These are phyloP conservation scores for Apistogramma diplotaenia DNA, from an alignment of 2,113 vertebrate genomes.

Conservation along the genomic window DNA sequence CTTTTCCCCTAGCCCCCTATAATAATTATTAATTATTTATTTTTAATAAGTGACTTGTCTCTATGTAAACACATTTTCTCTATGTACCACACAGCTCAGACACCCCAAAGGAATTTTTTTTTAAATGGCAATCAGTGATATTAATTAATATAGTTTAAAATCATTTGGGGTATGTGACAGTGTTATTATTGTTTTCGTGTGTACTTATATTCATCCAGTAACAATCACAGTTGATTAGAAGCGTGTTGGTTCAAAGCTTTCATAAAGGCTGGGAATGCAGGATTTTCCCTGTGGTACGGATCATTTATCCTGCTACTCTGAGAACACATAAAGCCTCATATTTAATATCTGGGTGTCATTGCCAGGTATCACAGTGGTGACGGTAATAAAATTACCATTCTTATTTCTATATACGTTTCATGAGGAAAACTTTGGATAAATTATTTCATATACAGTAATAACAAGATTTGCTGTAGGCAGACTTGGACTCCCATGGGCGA, in stretches of 20 bases:
- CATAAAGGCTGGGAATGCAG: neutral
- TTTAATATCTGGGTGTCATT: neutral
- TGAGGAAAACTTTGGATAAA: neutral
- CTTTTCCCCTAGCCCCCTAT: neutral
- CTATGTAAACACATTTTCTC: neutral
- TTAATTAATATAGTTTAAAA: neutral
- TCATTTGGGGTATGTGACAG: neutral
- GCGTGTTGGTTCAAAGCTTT: neutral
- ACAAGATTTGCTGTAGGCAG: conserved; percentile 3
- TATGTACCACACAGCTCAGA: neutral
- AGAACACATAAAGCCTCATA: neutral
- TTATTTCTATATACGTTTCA: neutral
- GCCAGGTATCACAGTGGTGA: neutral
- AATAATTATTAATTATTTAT: neutral
- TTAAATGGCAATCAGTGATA: neutral
- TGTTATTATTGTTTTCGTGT: neutral
- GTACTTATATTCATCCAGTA: neutral
- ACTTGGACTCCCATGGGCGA: neutral
- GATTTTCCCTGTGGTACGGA: neutral
- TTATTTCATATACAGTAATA: conserved; percentile 8
- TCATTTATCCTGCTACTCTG: neutral
- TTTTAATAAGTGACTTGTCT: neutral
- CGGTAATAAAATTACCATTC: neutral
- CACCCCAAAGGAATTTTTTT: neutral
- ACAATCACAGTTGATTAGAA: neutral